These are phyloP conservation scores for Protonemura montana DNA, from an alignment of 2,888 invertebrate genomes.

Conservation along the genomic window DNA sequence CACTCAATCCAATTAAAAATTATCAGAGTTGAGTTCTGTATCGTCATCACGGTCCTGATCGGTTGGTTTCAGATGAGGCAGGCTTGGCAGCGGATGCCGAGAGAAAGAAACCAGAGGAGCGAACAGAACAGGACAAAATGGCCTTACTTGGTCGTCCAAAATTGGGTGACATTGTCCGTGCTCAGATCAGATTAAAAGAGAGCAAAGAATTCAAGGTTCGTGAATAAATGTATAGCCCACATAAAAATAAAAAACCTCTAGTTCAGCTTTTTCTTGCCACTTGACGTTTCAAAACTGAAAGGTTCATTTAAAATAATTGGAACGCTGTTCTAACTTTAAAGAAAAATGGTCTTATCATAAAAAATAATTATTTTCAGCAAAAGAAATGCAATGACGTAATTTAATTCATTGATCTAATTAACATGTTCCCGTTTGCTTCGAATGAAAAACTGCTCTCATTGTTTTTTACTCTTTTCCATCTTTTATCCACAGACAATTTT, in stretches of 20 bases:
- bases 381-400: conserved; percentile 18
- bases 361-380: background rate
- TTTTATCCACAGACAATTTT: too few species aligned
- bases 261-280: background rate
- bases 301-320: conserved; percentile 20
- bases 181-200: conserved; percentile 92
- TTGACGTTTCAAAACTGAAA: background rate
- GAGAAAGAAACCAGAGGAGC: conserved; percentile 70
- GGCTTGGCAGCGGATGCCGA: conserved; percentile 70
- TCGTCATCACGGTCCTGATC: background rate
- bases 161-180: conserved; percentile 85
- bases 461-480: too few species aligned
- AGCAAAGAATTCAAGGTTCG: conserved; percentile 98
- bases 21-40: background rate
- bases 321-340: background rate
- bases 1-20: background rate
- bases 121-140: conserved; percentile 83
- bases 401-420: conserved; percentile 14
- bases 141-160: conserved; percentile 91
- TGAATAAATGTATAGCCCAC: background rate
- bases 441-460: too few species aligned
- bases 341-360: background rate
- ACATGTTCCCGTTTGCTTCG: background rate
- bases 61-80: conserved; percentile 57
- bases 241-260: background rate